Conservation (phyloP, 2,888 invertebrate species). For the Buathra laborator region DNA sequence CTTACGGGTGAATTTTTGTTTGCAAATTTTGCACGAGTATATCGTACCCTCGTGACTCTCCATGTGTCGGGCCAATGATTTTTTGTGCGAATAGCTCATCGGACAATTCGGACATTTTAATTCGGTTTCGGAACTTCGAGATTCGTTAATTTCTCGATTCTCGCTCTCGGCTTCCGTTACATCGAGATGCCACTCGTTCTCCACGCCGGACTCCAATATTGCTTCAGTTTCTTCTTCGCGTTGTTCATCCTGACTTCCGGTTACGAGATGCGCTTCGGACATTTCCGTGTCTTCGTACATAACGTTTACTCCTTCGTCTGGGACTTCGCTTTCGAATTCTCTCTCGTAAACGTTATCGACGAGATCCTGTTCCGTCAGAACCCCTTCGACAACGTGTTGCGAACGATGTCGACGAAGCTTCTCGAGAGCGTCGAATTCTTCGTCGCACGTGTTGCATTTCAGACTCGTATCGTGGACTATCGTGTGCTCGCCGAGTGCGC, state of each 20-base stretch:
- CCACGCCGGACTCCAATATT: neutral
- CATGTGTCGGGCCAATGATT: constrained; percentile 74
- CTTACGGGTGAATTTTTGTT: constrained; percentile 77
- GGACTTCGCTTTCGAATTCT: constrained; percentile 58
- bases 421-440: constrained; percentile 78
- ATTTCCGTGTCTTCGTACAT: constrained; percentile 41
- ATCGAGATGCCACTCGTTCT: constrained; percentile 35
- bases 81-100: constrained; percentile 74
- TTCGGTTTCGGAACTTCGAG: constrained; percentile 66
- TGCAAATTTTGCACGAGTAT: constrained; percentile 79
- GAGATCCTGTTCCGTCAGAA: constrained; percentile 79
- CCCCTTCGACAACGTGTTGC: constrained; percentile 81
- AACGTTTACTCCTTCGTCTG: constrained; percentile 57
- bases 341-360: constrained; percentile 70
- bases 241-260: constrained; percentile 11
- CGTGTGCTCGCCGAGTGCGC: constrained; percentile 75
- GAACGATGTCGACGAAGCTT: constrained; percentile 78
- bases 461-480: constrained; percentile 70
- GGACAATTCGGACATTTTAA: constrained; percentile 76
- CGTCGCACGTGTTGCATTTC: constrained; percentile 79
- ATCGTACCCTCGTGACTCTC: constrained; percentile 74
- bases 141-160: constrained; percentile 17
- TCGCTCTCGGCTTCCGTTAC: constrained; percentile 19
- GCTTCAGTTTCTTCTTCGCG: neutral
- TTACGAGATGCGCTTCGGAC: constrained; percentile 15